Evolutionary conservation across 2,888 invertebrate genomes (phyloP), one percentile per base, ranked within the genome.

Genomic region (Fragum whitleyi): DNA sequence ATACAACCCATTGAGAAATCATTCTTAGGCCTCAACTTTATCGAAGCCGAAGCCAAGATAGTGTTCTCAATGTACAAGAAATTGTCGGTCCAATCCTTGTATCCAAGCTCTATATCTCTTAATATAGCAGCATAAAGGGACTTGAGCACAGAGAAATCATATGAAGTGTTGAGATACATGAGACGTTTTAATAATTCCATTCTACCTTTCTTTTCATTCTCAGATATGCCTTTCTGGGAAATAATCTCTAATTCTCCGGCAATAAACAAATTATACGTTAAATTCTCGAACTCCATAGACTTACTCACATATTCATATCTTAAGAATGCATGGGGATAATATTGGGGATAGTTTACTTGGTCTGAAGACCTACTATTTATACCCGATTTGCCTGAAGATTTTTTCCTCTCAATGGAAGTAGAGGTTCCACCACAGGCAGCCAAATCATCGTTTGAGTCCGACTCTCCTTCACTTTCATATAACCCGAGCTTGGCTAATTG

Each of bases 211-310:
- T n/a, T 57, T 57, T 57, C 57, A 23, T 21, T 2, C 2, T 26
- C 6, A 23, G 57, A 23, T 23, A 7, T 23, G 23, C 23, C 26
- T 23, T 11, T 26, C 26, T 57, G 57, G 14, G 23, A 57, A 23
- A 57, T 57, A 23, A 57, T 57, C 23, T 57, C 57, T 23, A 57
- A 57, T 26, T 57, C 57, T n/a, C 57, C 57, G 1, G 57, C 57
- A n/a, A 57, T n/a, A 23, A 57, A 57, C 23, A 57, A 26, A 57
- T 57, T 57, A n/a, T 21, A n/a, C 1, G 3, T 3, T 26, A 57
- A 26, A 9, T 57, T 57, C 3, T 57, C 57, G 23, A 23, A 57
- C 3, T 57, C 57, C 2, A 57, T 23, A 23, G 57, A 57, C 3
- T 57, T 57, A 57, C 23, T 57, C 5, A 57, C 57, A 26, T 21